phyloP scores from a whole-genome alignment of 2,113 vertebrate genomes.

The Lagenorhynchus albirostris region DNA sequence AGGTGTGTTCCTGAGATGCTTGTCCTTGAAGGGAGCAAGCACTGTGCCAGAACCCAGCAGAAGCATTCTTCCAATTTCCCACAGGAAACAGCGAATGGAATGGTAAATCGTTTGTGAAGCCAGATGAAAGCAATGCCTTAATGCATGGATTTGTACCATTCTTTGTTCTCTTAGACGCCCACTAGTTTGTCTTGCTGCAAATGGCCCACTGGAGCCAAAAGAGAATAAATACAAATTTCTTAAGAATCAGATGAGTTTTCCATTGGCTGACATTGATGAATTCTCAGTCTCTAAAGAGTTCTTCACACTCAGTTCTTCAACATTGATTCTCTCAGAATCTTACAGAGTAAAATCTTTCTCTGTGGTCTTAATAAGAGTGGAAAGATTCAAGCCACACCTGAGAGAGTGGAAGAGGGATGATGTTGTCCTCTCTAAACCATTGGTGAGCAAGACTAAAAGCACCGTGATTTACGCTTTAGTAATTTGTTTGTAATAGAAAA shows the following conservation, averaged over 20 bases:
- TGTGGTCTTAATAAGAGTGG: background rate
- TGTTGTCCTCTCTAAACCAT: background rate
- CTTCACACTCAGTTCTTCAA: background rate
- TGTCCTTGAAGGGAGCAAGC: background rate
- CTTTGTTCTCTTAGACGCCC: background rate
- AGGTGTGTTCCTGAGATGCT: slow-evolving; percentile 46
- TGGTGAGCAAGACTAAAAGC: background rate
- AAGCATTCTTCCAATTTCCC: slow-evolving; percentile 37
- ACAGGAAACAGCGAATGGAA: background rate
- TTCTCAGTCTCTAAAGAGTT: background rate
- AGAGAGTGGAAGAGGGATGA: background rate
- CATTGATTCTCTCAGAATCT: background rate
- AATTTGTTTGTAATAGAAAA: slow-evolving; percentile 2
- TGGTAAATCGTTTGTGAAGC: slow-evolving; percentile 34
- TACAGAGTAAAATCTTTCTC: background rate
- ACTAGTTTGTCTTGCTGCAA: slow-evolving; percentile 35
- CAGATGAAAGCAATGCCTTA: slow-evolving; percentile 45
- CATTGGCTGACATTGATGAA: background rate
- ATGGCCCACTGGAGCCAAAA: background rate
- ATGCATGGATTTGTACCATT: slow-evolving; percentile 13
- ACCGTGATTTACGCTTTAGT: background rate
- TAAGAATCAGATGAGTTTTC: slow-evolving; percentile 44
- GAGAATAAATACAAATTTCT: background rate
- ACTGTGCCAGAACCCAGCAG: background rate
- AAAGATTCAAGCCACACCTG: background rate